Conservation (phyloP, 2,797 vertebrate species). For the Hemibagrus guttatus region DNA sequence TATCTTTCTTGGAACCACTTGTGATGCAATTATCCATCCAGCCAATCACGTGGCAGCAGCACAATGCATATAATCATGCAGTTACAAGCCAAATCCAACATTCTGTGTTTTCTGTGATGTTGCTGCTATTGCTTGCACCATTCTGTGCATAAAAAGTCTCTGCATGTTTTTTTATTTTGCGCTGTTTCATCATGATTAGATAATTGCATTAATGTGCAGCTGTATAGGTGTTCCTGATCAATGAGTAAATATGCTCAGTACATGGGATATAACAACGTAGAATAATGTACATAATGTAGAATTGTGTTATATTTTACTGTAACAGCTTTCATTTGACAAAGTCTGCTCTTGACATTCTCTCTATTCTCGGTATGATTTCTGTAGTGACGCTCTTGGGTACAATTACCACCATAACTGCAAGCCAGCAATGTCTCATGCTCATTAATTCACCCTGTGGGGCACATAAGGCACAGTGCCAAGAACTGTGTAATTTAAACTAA, state of each 20-base stretch:
- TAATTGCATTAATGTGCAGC: neutral
- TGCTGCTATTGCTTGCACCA: too few relatives aligned
- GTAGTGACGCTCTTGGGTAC: neutral
- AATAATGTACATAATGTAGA: neutral
- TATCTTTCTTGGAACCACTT: neutral
- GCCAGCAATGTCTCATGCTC: conserved; percentile 7
- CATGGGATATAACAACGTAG: neutral
- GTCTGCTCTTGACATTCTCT: neutral
- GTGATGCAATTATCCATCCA: neutral
- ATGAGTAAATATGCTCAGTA: neutral
- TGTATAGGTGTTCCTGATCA: neutral
- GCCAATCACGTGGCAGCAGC: neutral
- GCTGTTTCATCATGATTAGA: neutral
- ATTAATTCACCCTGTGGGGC: neutral
- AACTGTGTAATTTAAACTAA: neutral
- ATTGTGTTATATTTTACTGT: neutral
- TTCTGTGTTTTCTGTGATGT: too few relatives aligned
- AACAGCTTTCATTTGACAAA: neutral
- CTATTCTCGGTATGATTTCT: neutral
- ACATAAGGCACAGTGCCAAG: neutral
- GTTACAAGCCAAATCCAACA: neutral
- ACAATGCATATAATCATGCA: neutral
- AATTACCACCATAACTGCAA: neutral
- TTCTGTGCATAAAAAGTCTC: neutral
- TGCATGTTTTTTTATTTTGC: neutral